These are phyloP conservation scores for Thalassophryne amazonica DNA, from an alignment of 2,797 vertebrate genomes.

Conservation along the genomic window DNA sequence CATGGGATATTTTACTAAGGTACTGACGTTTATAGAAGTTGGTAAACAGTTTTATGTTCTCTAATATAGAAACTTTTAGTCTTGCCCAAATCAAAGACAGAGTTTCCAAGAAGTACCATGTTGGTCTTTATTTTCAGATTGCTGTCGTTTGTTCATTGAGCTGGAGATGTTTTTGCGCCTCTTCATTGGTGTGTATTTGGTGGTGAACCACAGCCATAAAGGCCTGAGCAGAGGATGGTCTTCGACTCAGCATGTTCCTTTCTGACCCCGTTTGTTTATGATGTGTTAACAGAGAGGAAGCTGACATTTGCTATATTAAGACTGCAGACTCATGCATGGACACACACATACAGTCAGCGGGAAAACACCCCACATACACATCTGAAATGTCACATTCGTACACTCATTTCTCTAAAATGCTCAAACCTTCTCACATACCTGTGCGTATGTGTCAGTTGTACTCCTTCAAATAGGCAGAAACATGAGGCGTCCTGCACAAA, in stretches of 20 bases:
- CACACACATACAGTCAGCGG: neutral
- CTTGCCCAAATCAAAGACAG: too few relatives aligned
- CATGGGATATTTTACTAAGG: too few relatives aligned
- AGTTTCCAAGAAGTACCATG: too few relatives aligned
- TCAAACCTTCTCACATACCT: neutral
- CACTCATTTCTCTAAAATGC: neutral
- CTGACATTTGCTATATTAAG: conserved; percentile 32
- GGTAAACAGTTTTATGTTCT: too few relatives aligned
- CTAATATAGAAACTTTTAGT: too few relatives aligned
- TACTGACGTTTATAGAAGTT: too few relatives aligned
- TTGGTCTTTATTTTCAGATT: too few relatives aligned
- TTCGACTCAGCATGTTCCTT: neutral
- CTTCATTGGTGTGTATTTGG: neutral
- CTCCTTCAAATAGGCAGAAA: neutral
- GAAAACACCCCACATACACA: neutral
- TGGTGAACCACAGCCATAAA: conserved; percentile 9
- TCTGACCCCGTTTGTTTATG: conserved; percentile 32
- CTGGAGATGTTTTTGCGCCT: too few relatives aligned
- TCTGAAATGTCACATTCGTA: neutral
- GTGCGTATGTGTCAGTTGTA: neutral
- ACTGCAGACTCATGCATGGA: neutral
- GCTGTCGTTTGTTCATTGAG: too few relatives aligned
- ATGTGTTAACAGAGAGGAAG: conserved; percentile 35
- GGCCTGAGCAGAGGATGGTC: neutral
- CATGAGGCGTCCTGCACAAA: neutral